Percentiles rank a stretch among this genome's conserved stretches.
These are phyloP conservation scores for Phymastichus coffea DNA, from an alignment of 1,140 invertebrate genomes.

Conservation along the genomic window DNA sequence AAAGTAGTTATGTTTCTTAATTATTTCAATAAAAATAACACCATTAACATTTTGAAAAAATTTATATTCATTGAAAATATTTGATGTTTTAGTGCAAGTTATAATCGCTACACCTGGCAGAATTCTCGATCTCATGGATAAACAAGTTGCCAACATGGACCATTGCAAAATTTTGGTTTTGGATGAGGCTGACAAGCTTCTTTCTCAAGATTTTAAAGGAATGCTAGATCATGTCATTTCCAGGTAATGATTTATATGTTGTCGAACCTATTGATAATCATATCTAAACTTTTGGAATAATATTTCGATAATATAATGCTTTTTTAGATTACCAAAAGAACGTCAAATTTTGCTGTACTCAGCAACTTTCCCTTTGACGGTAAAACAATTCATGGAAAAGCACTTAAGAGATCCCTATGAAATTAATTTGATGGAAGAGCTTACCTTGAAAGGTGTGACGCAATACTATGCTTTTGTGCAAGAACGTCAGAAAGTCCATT, in stretches of 20 bases:
- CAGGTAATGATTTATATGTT: conserved; percentile 54
- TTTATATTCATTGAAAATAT: conserved; percentile 8
- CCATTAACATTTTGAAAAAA: neutral
- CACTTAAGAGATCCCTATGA: conserved; percentile 96
- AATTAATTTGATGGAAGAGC: conserved; percentile 99
- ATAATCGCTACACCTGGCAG: conserved; percentile 99
- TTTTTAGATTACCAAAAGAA: conserved; percentile 79
- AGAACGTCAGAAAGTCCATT: conserved; percentile 99
- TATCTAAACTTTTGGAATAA: neutral
- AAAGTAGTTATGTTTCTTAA: no score
- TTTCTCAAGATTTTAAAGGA: conserved; percentile 99
- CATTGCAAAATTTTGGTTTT: conserved; percentile 95
- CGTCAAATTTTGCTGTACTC: conserved; percentile 98
- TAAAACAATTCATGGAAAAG: conserved; percentile 99
- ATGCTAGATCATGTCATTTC: conserved; percentile 97
- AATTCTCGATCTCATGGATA: conserved; percentile 99
- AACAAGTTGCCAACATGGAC: conserved; percentile 94
- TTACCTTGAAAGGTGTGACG: conserved; percentile 98
- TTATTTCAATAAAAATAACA: no score
- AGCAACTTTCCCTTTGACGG: conserved; percentile 97
- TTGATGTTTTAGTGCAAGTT: conserved; percentile 81
- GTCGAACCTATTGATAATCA: neutral
- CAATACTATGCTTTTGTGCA: conserved; percentile 99
- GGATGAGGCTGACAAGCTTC: conserved; percentile 98
- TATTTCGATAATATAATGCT: conserved; percentile 7